These are phyloP conservation scores for Poeciliopsis paucimaculata DNA, from an alignment of 2,797 vertebrate genomes.

Conservation along the genomic window DNA sequence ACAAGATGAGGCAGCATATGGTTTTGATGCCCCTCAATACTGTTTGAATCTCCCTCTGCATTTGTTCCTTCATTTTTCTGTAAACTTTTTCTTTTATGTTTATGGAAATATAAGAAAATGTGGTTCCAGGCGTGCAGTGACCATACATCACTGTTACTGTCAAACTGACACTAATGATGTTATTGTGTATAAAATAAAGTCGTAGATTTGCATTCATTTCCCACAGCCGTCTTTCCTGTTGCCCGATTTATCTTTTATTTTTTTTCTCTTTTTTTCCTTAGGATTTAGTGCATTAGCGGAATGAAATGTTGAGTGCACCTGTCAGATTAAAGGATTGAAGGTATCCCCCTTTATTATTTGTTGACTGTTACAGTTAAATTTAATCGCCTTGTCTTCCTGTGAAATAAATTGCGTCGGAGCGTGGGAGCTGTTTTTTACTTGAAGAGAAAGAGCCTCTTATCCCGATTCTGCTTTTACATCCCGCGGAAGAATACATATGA, in stretches of 20 bases:
- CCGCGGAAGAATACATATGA: conserved; percentile 58
- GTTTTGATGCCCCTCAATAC: neutral
- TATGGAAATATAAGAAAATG: too few species aligned
- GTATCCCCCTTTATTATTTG: conserved; percentile 71
- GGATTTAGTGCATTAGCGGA: conserved; percentile 76
- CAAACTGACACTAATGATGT: conserved; percentile 8
- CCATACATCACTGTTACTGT: neutral
- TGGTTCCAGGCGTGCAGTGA: neutral
- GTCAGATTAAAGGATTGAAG: conserved; percentile 79
- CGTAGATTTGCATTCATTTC: conserved; percentile 32
- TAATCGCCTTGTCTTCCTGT: conserved; percentile 65
- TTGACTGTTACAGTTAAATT: conserved; percentile 72
- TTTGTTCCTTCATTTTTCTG: neutral
- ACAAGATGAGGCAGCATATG: neutral
- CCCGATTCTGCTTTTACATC: conserved; percentile 57
- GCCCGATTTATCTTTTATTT: conserved; percentile 9
- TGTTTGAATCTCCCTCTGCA: neutral
- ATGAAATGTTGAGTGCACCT: conserved; percentile 77
- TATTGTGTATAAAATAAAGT: conserved; percentile 20
- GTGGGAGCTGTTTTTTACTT: conserved; percentile 61
- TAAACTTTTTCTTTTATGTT: neutral
- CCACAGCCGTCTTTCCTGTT: conserved; percentile 20
- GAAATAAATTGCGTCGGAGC: conserved; percentile 68
- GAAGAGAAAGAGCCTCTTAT: conserved; percentile 54
- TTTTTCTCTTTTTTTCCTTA: conserved; percentile 1